Evolutionary conservation across 2,888 invertebrate species (phyloP).

Genomic region (Aelia acuminata): DNA sequence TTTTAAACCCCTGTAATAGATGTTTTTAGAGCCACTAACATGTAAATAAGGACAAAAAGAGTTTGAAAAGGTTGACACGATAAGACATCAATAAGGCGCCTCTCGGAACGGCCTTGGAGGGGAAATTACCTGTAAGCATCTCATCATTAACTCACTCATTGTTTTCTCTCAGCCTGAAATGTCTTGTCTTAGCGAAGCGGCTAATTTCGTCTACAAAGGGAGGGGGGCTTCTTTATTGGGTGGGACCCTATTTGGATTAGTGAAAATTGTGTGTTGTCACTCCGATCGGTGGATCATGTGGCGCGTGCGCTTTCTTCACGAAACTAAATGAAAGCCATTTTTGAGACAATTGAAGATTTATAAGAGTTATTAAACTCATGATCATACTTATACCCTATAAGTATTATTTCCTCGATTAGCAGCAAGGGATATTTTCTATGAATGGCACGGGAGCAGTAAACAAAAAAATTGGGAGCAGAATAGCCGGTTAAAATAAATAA

Average conservation of each 20-base stretch:
- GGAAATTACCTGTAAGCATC: slow-evolving; percentile 50
- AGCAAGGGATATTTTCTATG: too few species aligned
- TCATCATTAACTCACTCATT: slow-evolving; percentile 45
- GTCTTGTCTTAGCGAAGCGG: neutral
- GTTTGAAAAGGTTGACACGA: neutral
- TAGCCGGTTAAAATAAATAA: too few species aligned
- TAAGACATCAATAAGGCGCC: slow-evolving; percentile 39
- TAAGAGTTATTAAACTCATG: too few species aligned
- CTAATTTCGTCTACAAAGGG: slow-evolving; percentile 14
- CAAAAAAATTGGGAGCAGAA: too few species aligned
- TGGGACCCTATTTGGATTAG: neutral
- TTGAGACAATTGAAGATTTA: too few species aligned
- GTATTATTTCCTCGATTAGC: too few species aligned
- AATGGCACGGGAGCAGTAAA: too few species aligned
- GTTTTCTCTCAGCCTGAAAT: slow-evolving; percentile 24
- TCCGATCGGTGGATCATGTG: too few species aligned
- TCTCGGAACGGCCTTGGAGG: slow-evolving; percentile 1
- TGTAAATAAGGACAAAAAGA: neutral
- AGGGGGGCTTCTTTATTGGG: neutral
- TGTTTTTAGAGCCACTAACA: neutral
- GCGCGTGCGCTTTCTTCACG: too few species aligned
- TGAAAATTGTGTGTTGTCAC: neutral
- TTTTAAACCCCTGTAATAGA: neutral
- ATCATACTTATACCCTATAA: too few species aligned
- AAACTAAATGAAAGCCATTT: too few species aligned